Conservation (phyloP, 2,888 invertebrate species). For the Zhengitettix transpicula region DNA sequence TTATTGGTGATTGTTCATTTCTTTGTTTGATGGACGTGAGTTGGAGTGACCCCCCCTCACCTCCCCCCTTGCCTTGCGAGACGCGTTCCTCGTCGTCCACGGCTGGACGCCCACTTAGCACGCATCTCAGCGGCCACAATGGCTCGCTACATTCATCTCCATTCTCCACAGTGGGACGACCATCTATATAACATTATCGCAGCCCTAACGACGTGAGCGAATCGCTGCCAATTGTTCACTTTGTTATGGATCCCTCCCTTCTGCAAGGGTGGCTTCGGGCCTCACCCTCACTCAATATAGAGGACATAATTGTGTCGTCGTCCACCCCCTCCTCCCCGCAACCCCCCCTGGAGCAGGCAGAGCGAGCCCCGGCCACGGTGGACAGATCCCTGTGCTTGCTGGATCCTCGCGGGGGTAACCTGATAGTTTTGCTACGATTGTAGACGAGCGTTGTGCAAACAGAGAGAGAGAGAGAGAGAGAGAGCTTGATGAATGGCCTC, state of each 20-base stretch:
- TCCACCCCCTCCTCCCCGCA: background rate
- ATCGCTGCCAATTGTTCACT: constrained; percentile 8
- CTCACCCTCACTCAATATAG: background rate
- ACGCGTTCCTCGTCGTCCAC: background rate
- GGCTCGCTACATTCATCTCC: no score
- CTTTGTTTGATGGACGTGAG: no score
- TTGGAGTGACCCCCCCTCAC: no score
- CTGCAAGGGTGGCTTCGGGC: background rate
- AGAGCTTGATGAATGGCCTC: background rate
- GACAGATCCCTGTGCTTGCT: background rate
- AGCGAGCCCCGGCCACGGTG: background rate
- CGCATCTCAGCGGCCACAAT: no score
- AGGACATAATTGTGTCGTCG: background rate
- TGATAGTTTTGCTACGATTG: constrained; percentile 7
- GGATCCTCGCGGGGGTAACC: background rate
- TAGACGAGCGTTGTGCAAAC: constrained; percentile 1
- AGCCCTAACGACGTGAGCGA: constrained; percentile 1
- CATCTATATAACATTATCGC: background rate
- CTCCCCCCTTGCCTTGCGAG: background rate
- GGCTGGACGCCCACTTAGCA: background rate
- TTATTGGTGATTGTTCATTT: no score
- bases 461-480: no score
- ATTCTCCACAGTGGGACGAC: no score
- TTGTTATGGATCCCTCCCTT: constrained; percentile 5
- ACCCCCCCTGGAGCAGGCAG: background rate